Conservation (phyloP, 2,888 invertebrate species). For the Himalopsyche anomala region DNA sequence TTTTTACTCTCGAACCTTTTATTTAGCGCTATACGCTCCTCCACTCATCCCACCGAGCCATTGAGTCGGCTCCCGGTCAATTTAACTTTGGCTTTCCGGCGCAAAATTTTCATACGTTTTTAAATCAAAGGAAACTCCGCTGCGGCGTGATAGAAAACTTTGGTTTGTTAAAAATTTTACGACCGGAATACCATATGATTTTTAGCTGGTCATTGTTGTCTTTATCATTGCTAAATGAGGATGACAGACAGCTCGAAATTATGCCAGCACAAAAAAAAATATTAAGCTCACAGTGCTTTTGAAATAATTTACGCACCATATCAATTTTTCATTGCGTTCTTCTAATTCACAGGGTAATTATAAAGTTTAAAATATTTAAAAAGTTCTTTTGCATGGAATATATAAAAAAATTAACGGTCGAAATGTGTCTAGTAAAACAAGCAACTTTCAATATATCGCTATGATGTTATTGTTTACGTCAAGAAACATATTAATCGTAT, state of each 20-base stretch:
- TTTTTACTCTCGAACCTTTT: constrained; percentile 2
- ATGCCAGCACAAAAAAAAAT: not conserved
- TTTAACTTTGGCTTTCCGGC: constrained; percentile 54
- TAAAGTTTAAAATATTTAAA: too few species aligned
- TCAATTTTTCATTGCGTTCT: too few species aligned
- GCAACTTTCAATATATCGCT: too few species aligned
- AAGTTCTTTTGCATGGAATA: too few species aligned
- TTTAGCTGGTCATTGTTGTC: constrained; percentile 4
- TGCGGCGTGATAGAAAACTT: not conserved
- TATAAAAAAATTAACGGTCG: too few species aligned
- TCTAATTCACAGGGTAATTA: too few species aligned
- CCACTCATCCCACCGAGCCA: not conserved
- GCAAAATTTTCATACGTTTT: constrained; percentile 50
- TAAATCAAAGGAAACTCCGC: constrained; percentile 55
- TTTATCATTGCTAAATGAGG: not conserved
- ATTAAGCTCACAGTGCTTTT: not conserved
- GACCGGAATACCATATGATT: not conserved
- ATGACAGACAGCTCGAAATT: not conserved
- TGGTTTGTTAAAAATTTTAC: constrained; percentile 23
- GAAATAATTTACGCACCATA: not conserved
- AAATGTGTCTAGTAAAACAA: too few species aligned
- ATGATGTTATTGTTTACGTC: too few species aligned
- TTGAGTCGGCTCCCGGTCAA: constrained; percentile 53
- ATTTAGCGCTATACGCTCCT: not conserved
- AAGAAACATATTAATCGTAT: too few species aligned